A percentile compares a stretch with the other conserved stretches of the same genome.
Evolutionary conservation across 2,797 vertebrate species (phyloP).

Genomic region (Morus bassanus): DNA sequence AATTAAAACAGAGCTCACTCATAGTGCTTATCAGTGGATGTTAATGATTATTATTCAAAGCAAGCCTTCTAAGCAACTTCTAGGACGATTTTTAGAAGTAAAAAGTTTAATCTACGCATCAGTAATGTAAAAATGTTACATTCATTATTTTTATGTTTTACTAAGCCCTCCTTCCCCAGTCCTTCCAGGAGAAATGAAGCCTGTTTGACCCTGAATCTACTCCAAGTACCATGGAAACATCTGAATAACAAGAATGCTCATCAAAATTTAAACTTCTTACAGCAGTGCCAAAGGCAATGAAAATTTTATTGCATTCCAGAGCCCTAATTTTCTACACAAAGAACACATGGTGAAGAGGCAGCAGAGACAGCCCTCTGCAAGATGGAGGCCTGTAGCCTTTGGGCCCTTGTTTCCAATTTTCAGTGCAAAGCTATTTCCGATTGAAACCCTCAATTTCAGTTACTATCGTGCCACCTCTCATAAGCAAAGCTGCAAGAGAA

Average conservation of each 20-base stretch:
- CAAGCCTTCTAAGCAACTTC: neutral
- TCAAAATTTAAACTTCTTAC: constrained; percentile 59
- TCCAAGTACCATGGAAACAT: constrained; percentile 32
- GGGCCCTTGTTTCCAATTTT: neutral
- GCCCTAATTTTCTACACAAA: constrained; percentile 50
- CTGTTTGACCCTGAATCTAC: constrained; percentile 14
- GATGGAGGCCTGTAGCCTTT: neutral
- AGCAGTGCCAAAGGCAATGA: constrained; percentile 47
- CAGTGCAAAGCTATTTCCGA: constrained; percentile 5
- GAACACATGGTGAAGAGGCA: neutral
- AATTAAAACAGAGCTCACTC: neutral
- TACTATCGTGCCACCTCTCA: constrained; percentile 35
- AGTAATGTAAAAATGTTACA: neutral
- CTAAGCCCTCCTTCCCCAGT: neutral
- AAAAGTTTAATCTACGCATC: neutral
- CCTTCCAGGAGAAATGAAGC: neutral
- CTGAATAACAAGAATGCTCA: constrained; percentile 39
- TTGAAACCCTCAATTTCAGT: constrained; percentile 39
- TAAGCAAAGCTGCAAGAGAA: constrained; percentile 17
- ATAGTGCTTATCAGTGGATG: neutral
- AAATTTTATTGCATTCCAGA: constrained; percentile 65
- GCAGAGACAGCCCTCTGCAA: neutral
- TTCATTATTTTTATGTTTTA: neutral
- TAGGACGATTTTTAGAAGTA: neutral
- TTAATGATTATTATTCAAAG: neutral